Percentiles rank a stretch among this genome's conserved stretches.
These are phyloP conservation scores for Macquaria ambigua DNA, from an alignment of 2,113 vertebrate species.

Conservation along the genomic window DNA sequence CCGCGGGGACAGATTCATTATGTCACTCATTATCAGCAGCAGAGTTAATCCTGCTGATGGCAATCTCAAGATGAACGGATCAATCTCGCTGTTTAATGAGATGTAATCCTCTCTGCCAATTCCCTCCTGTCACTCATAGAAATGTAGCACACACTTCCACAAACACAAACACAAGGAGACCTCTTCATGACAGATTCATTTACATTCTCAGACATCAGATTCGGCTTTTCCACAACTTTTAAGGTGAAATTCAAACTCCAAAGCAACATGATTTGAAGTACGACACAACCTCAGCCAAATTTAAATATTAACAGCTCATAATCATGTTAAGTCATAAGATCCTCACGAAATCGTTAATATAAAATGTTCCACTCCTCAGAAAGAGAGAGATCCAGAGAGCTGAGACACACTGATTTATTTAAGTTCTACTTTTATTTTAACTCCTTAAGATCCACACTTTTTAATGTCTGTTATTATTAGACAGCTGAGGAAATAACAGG, in stretches of 20 bases:
- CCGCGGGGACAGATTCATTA: constrained; percentile 20
- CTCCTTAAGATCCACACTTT: background rate
- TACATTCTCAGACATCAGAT: background rate
- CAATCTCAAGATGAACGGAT: constrained; percentile 56
- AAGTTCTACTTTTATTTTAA: background rate
- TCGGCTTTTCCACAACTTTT: background rate
- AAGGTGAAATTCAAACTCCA: background rate
- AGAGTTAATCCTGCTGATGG: constrained; percentile 62
- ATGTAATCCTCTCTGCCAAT: constrained; percentile 56
- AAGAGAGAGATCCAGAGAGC: background rate
- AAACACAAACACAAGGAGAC: background rate
- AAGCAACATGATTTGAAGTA: background rate
- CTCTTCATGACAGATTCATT: background rate
- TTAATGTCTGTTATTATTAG: background rate
- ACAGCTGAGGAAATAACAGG: background rate
- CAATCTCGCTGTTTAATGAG: constrained; percentile 58
- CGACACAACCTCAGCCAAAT: background rate
- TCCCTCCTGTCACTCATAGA: constrained; percentile 46
- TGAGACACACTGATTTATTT: background rate
- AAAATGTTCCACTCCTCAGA: background rate
- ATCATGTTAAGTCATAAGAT: background rate
- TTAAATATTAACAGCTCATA: background rate
- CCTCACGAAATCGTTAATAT: background rate
- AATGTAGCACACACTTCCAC: background rate
- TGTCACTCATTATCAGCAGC: constrained; percentile 46